Evolutionary conservation across 2,888 invertebrate genomes (phyloP), one percentile per base, ranked within the genome.

Genomic region (Chloroclysta siterata): DNA sequence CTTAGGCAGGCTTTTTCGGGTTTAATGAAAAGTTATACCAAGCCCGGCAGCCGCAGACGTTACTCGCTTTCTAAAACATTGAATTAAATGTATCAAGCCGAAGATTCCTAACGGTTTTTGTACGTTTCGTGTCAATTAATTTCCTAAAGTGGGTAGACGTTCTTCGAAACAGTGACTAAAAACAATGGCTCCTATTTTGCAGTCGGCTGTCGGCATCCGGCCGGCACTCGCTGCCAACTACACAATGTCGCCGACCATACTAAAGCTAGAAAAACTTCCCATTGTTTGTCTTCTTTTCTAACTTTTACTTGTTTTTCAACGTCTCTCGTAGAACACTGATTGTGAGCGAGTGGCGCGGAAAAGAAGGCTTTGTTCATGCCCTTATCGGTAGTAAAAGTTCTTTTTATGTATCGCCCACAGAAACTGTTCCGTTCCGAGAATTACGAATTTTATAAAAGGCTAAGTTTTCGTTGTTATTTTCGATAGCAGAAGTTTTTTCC

Each of bases 11-110:
- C 66, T 75, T 69, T 74, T 77, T 67, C 64, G 65, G 62, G 73
- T 71, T 60, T 75, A 77, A 79, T 78, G 77, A 76, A 82, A 83
- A 80, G 78, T 82, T 81, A 80, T 82, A 78, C 76, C 80, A 74
- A 80, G 76, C 74, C 73, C 74, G 73, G 74, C 77, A 73, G 74
- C 82, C 79, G 79, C 81, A 80, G 81, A 83, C 81, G 81, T 80
- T 82, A 79, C 81, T 84, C 79, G 73, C 80, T 81, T 76, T 72
- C 80, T 79, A 78, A 84, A 90, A 90, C 81, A 89, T 90, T 90
- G 89, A 89, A 90, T 90, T 89, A 89, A 90, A 87, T 83, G 86
- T 88, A 88, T 87, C 84, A 83, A 84, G 83, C 72, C 77, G 72
- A 81, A 83, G 84, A 87, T 82, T 85, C 78, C 79, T 83, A 81